Evolutionary conservation across 2,797 vertebrate genomes (phyloP).

Genomic region (Sphaeramia orbicularis): DNA sequence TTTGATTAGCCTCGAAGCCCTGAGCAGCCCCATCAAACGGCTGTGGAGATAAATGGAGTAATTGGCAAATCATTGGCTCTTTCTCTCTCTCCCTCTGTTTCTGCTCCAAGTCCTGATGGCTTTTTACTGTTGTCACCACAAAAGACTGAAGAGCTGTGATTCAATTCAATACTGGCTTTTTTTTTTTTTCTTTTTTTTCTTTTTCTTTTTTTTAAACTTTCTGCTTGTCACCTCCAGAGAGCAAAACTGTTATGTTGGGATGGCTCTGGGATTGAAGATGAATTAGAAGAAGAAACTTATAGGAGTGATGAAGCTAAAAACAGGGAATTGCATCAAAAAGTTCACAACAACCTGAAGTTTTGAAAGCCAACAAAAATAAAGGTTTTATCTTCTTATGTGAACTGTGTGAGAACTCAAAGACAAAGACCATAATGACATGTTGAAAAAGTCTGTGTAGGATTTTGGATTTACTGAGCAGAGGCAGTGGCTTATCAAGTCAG

Average conservation of each 20-base stretch:
- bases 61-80: conserved; percentile 39
- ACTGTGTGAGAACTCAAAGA: too few relatives aligned
- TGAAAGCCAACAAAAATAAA: too few relatives aligned
- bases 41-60: conserved; percentile 60
- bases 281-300: background rate
- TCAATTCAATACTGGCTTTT: background rate
- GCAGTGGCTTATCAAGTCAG: too few relatives aligned
- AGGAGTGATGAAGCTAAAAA: background rate
- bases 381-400: too few relatives aligned
- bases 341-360: too few relatives aligned
- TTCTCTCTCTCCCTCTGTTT: conserved; percentile 11
- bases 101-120: conserved; percentile 14
- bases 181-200: background rate
- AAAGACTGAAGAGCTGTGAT: background rate
- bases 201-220: too few relatives aligned
- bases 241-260: too few relatives aligned
- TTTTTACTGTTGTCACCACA: conserved; percentile 1
- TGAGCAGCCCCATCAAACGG: conserved; percentile 51
- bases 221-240: background rate
- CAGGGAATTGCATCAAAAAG: too few relatives aligned
- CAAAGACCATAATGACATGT: too few relatives aligned
- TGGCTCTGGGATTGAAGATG: background rate
- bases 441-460: too few relatives aligned
- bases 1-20: conserved; percentile 53
- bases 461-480: too few relatives aligned